A percentile compares a stretch with the other conserved stretches of the same genome.
phyloP scores from a whole-genome alignment of 2,888 invertebrate species.

The Pristionchus entomophagus region DNA sequence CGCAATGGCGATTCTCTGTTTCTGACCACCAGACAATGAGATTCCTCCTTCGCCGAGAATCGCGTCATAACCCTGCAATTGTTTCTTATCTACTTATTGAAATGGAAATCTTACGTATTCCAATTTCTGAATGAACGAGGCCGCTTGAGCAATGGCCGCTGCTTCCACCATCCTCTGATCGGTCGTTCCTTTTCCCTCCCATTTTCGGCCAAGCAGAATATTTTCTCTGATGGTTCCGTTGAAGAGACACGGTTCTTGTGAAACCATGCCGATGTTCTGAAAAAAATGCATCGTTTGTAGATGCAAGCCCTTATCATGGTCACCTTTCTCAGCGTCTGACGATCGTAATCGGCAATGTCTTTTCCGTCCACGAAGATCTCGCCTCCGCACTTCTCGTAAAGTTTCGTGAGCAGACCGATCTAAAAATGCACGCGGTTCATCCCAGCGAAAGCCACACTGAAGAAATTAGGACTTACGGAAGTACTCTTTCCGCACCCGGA shows the following conservation, averaged over 20 bases:
- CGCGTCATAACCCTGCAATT: neutral
- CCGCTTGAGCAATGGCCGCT: neutral
- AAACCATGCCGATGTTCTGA: constrained; percentile 48
- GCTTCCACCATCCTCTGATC: neutral
- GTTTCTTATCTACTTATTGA: neutral
- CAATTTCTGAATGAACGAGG: neutral
- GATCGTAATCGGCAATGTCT: neutral
- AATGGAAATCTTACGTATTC: too few species aligned
- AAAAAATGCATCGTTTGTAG: neutral
- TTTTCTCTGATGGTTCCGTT: constrained; percentile 47
- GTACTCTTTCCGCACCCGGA: constrained; percentile 41
- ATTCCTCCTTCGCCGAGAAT: neutral
- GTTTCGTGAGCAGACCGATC: constrained; percentile 9
- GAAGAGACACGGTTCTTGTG: constrained; percentile 50
- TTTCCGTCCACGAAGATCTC: constrained; percentile 8
- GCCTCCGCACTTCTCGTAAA: neutral
- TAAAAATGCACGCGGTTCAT: neutral
- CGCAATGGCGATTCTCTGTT: neutral
- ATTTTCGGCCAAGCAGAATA: constrained; percentile 23
- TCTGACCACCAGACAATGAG: neutral
- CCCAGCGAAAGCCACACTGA: neutral
- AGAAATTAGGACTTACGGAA: neutral
- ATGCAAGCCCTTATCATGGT: neutral
- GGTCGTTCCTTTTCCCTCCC: constrained; percentile 18
- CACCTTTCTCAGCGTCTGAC: neutral